Percentiles rank a stretch among this genome's conserved stretches.
Conservation (phyloP, 2,113 vertebrate species). For the Poeciliopsis retropinna region DNA sequence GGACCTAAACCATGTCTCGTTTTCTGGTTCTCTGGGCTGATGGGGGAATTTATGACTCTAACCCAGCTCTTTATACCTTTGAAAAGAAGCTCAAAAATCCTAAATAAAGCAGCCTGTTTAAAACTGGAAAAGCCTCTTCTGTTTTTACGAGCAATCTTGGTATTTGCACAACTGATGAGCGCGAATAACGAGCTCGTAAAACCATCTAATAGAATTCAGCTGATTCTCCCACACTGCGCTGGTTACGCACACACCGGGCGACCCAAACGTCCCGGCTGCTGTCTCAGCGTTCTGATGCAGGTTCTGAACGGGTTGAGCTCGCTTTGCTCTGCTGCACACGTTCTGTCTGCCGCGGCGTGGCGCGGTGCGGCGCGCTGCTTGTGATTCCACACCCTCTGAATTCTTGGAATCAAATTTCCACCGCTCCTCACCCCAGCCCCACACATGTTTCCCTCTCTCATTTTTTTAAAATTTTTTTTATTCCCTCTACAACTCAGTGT, state of each 20-base stretch:
- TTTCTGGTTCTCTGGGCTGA: neutral
- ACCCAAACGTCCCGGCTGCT: neutral
- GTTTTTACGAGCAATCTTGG: neutral
- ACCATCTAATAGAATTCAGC: neutral
- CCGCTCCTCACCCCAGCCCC: constrained; percentile 20
- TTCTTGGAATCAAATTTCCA: constrained; percentile 75
- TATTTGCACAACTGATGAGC: constrained; percentile 2
- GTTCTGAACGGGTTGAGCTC: neutral
- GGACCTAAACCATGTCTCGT: neutral
- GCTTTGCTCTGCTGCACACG: constrained; percentile 18
- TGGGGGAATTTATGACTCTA: neutral
- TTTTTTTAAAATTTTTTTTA: constrained; percentile 35
- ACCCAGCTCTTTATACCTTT: neutral
- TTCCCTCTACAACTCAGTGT: constrained; percentile 76
- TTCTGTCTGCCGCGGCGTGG: constrained; percentile 31
- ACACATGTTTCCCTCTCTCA: constrained; percentile 34
- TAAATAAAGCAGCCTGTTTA: neutral
- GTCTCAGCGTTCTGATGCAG: too few species aligned
- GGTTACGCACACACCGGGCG: neutral
- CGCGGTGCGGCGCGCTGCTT: constrained; percentile 22
- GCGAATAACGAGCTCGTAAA: neutral
- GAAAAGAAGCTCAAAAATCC: neutral
- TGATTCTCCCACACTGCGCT: neutral
- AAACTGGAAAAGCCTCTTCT: neutral
- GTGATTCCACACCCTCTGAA: constrained; percentile 71